Conservation (phyloP, 1,140 invertebrate genomes). For the Brachionus calyciflorus region DNA sequence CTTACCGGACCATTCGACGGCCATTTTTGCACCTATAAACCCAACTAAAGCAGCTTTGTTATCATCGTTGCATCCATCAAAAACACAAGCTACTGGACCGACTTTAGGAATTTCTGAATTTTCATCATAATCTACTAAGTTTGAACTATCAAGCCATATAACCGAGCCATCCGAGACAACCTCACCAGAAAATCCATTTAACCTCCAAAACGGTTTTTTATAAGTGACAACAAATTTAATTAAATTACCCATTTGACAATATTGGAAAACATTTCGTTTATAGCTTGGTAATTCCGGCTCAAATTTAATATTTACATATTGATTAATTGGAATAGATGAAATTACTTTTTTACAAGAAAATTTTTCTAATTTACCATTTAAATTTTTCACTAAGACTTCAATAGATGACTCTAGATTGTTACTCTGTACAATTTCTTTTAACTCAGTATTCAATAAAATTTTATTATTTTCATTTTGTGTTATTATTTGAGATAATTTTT, state of each 20-base stretch:
- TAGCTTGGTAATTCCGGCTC: constrained; percentile 54
- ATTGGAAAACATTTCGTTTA: constrained; percentile 54
- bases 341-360: constrained; percentile 30
- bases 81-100: constrained; percentile 58
- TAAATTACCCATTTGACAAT: constrained; percentile 57
- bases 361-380: background rate
- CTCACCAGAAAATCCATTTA: constrained; percentile 59
- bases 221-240: constrained; percentile 61
- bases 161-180: constrained; percentile 58
- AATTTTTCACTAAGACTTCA: constrained; percentile 24
- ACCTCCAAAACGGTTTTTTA: constrained; percentile 60
- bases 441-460: constrained; percentile 54
- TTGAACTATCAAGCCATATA: background rate
- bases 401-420: constrained; percentile 50
- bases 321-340: constrained; percentile 47
- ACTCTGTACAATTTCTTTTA: constrained; percentile 54
- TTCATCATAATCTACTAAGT: background rate
- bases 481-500: constrained; percentile 49
- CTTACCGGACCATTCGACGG: constrained; percentile 52
- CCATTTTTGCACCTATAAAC: constrained; percentile 59
- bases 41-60: constrained; percentile 59
- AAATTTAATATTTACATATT: constrained; percentile 55
- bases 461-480: constrained; percentile 54
- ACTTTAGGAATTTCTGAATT: constrained; percentile 52
- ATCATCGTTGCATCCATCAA: constrained; percentile 58